Evolutionary conservation across 1,140 invertebrate genomes (phyloP), one percentile per base, ranked within the genome.

Genomic region (Trichonephila inaurata): DNA sequence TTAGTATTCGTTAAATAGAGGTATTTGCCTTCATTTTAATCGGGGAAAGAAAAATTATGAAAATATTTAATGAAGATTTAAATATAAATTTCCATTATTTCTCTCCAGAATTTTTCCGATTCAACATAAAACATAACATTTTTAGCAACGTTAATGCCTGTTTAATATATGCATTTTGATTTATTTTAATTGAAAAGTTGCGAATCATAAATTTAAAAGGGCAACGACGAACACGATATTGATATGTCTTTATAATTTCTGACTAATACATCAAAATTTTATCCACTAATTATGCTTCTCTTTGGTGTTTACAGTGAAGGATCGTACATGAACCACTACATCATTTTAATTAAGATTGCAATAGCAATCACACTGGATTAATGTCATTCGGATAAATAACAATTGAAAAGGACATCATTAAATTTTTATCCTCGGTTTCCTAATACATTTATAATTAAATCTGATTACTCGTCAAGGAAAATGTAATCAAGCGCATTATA

Each of bases 341-440:
- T 18, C 72, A 16, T 33, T 77, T 77, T 77, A 77, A 77, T 77
- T 77, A 77, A 40, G 28, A 77, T 77, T 40, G 40, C 28, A 33
- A 77, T 77, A 33, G 1, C 28, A 77, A 19, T 18, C 16, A 7
- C 10, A 77, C 40, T 77, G 72, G 72, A 14, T 77, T 77, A 77
- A 77, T 16, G 72, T 77, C 72, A 77, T 40, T 18, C 10, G 28
- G 6, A 33, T 6, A 14, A 77, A 33, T 77, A 77, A 77, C 28
- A 33, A 28, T 28, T 33, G 28, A 40, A 77, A 16, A 33, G 72
- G 28, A 77, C 24, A 77, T 77, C 72, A 77, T 77, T 77, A 77
- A 77, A 77, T 77, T 77, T 77, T 77, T 77, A 77, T 77, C 28
- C 72, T 40, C 28, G 24, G 28, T 4, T 77, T 77, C 72, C 19